Evolutionary conservation across 2,888 invertebrate species (phyloP).

Genomic region (Beris chalybata): DNA sequence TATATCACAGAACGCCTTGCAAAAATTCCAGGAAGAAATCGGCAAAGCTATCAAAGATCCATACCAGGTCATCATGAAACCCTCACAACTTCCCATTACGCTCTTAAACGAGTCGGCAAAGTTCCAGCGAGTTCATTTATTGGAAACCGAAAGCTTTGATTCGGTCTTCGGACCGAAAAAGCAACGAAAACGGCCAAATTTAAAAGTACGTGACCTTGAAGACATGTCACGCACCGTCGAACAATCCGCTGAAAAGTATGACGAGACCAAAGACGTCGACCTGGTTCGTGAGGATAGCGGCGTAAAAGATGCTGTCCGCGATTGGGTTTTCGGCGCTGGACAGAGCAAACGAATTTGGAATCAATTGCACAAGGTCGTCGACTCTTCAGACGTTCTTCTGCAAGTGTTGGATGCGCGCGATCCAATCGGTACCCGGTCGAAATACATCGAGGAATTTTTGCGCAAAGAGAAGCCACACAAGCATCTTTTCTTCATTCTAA

Average conservation of each 20-base stretch:
- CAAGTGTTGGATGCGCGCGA: conserved; percentile 97
- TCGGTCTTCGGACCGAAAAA: conserved; percentile 95
- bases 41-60: conserved; percentile 94
- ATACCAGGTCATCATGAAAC: conserved; percentile 96
- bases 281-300: conserved; percentile 81
- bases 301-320: conserved; percentile 77
- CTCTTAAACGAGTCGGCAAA: conserved; percentile 90
- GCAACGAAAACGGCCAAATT: conserved; percentile 85
- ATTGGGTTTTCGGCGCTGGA: conserved; percentile 94
- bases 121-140: conserved; percentile 86
- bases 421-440: conserved; percentile 93
- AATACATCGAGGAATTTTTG: conserved; percentile 88
- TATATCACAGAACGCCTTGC: conserved; percentile 86
- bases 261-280: conserved; percentile 80
- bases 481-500: conserved; percentile 94
- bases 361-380: conserved; percentile 97
- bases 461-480: conserved; percentile 95
- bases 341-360: conserved; percentile 98
- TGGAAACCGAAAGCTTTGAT: conserved; percentile 94
- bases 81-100: conserved; percentile 91
- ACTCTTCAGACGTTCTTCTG: conserved; percentile 95
- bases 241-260: conserved; percentile 74
- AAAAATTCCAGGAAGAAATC: conserved; percentile 92
- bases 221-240: conserved; percentile 75
- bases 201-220: conserved; percentile 74